phyloP scores from a whole-genome alignment of 64 coral and sea anemone species.

The Montipora foliosa region DNA sequence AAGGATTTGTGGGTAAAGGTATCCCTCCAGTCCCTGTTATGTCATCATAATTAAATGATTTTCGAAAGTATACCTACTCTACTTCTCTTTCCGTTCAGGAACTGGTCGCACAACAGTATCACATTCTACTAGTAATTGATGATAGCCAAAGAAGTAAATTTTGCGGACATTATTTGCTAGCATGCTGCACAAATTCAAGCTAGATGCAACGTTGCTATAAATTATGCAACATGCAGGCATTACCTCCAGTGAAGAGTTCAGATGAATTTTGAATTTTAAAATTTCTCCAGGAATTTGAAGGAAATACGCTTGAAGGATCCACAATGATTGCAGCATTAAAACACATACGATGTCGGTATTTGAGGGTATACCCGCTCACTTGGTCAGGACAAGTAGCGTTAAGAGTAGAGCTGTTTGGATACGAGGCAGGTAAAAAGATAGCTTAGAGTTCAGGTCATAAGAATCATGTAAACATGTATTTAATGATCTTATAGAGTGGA shows the following conservation, averaged over 20 bases:
- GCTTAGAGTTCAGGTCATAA: neutral
- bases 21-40: no score
- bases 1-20: no score
- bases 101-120: no score
- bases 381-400: conserved; percentile 16
- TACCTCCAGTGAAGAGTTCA: neutral
- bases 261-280: neutral
- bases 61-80: no score
- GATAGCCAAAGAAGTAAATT: no score
- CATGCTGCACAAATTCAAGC: no score
- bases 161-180: no score
- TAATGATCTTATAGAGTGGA: no score
- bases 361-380: neutral
- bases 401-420: conserved; percentile 34
- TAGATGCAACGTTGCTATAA: no score
- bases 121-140: no score
- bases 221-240: neutral
- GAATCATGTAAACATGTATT: neutral
- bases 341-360: neutral
- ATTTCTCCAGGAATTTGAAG: neutral
- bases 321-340: neutral
- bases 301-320: neutral
- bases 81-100: no score
- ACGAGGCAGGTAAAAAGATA: conserved; percentile 24
- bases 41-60: no score